Conservation (phyloP, 2,797 vertebrate species). For the Spea hammondii region DNA sequence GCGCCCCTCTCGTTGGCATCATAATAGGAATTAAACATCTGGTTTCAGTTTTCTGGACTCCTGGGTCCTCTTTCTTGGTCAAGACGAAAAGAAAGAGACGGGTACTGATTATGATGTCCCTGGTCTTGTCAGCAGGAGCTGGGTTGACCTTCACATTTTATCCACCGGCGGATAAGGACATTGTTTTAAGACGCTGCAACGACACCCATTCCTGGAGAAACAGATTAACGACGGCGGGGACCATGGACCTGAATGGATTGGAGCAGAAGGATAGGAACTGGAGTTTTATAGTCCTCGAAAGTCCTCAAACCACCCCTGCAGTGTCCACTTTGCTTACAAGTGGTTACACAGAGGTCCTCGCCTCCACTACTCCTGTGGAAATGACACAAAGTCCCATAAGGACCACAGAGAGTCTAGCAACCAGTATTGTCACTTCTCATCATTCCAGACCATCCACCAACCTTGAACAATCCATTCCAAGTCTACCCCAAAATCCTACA, state of each 20-base stretch:
- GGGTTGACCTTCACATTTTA: constrained; percentile 73
- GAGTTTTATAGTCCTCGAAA: constrained; percentile 1
- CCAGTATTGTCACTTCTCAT: not conserved
- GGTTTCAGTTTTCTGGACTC: constrained; percentile 71
- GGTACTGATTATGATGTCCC: constrained; percentile 64
- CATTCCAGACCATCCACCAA: not conserved
- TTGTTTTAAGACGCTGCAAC: constrained; percentile 60
- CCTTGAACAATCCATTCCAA: not conserved
- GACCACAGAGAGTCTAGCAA: not conserved
- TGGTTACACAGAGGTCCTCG: no score
- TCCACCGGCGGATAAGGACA: constrained; percentile 54
- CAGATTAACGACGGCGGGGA: not conserved
- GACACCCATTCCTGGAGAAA: constrained; percentile 44
- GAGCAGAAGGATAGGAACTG: constrained; percentile 4
- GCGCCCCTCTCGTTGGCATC: constrained; percentile 74
- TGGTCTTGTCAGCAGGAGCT: constrained; percentile 70
- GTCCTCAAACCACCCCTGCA: not conserved
- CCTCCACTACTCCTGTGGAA: not conserved
- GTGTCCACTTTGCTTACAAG: not conserved
- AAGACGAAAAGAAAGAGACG: constrained; percentile 70
- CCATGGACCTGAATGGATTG: constrained; percentile 17
- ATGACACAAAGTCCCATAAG: not conserved
- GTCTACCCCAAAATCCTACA: not conserved
- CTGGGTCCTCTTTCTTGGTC: constrained; percentile 69
- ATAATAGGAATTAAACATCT: constrained; percentile 76